phyloP scores from a whole-genome alignment of 2,888 invertebrate genomes.

The Zelleria hepariella region DNA sequence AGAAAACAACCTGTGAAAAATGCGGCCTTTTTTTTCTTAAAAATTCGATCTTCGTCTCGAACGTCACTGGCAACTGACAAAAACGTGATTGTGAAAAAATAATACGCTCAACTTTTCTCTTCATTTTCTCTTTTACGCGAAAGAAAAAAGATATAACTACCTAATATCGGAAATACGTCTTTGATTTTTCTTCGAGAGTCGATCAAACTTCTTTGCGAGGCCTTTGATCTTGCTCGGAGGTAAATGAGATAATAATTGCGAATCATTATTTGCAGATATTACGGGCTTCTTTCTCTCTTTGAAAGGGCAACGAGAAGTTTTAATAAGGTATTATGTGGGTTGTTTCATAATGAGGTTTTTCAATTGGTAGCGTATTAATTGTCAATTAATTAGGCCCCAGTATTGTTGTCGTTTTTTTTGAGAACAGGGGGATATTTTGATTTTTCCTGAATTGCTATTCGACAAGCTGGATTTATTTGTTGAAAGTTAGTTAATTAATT shows the following conservation, averaged over 20 bases:
- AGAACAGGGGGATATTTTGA: neutral
- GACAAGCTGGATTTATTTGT: no score
- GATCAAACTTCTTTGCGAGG: conserved; percentile 46
- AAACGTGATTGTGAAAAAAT: conserved; percentile 53
- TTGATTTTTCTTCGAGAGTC: conserved; percentile 32
- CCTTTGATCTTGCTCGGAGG: conserved; percentile 42
- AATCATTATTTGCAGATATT: conserved; percentile 43
- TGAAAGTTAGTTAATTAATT: no score
- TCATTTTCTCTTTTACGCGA: conserved; percentile 16
- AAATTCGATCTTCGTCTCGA: conserved; percentile 33
- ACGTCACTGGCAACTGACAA: conserved; percentile 52
- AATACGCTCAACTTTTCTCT: conserved; percentile 23
- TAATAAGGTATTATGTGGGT: conserved; percentile 21
- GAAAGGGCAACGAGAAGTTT: conserved; percentile 14
- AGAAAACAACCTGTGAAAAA: conserved; percentile 28
- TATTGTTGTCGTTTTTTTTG: neutral
- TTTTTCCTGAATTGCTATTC: no score
- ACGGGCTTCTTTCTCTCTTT: conserved; percentile 41
- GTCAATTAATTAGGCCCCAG: conserved; percentile 33
- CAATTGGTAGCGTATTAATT: conserved; percentile 26
- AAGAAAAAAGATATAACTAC: conserved; percentile 18
- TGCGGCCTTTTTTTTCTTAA: conserved; percentile 15
- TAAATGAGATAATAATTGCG: conserved; percentile 59
- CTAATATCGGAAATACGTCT: neutral
- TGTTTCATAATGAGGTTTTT: conserved; percentile 1